Evolutionary conservation across 1,140 invertebrate species (phyloP), one percentile per base, ranked within the genome.

Genomic region (Argopecten irradians): DNA sequence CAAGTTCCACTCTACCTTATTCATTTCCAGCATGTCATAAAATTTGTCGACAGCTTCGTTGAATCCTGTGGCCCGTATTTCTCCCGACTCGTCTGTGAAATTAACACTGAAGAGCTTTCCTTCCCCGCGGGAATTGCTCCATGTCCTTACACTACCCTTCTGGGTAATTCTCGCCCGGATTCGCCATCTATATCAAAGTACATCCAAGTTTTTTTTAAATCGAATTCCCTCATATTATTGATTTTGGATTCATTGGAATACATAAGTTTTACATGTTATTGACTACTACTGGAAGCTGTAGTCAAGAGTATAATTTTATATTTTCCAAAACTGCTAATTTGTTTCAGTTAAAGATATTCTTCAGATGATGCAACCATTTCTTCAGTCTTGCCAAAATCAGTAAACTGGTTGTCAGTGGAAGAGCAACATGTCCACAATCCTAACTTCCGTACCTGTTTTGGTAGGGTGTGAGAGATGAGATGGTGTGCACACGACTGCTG

Each of bases 31-130:
- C 95, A 98, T 96, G 93, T 99, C 97, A 94, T 97, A 99, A 94
- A 97, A 99, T 94, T 98, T 98, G 93, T 99, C 98, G 91, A 97
- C 98, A 92, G 97, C 96, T 89, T 98, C 97, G 93, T 97, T 98
- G 94, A 99, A 99, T 13, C 97, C 98, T 1, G 98, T 99, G n/a
- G 98, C 98, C 88, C 98, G 96, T 88, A 99, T 99, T 96, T 99
- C 98, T 14, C 98, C 98, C 92, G 97, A 98, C 91, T 99, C 98
- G 96, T 99, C 99, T 86, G 98, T 95, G 0, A 99, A 95, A 95
- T 98, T 98, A 95, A 99, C 97, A 91, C 97, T 98, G 94, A 99
- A 99, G 0, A 99, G 96, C 94, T 98, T 98, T 0, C 99, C 99
- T 96, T 99, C 98, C 0, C 99, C 98, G 85, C 97, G 96, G 0